Evolutionary conservation across 1,140 invertebrate genomes (phyloP).

Genomic region (Sipha flava): DNA sequence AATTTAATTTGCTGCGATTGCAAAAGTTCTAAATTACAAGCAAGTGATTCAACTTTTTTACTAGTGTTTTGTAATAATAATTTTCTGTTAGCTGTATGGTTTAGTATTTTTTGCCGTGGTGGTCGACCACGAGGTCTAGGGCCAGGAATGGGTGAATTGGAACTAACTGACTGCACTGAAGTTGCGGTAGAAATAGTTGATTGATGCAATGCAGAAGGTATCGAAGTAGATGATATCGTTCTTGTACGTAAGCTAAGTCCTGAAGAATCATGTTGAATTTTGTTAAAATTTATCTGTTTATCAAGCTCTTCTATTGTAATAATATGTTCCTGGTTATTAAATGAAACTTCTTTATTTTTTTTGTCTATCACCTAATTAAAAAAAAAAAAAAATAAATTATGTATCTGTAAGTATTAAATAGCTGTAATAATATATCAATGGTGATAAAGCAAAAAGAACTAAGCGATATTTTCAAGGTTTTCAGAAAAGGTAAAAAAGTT

Average conservation of each 20-base stretch:
- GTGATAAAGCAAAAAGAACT: too few relatives aligned
- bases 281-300: background rate
- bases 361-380: background rate
- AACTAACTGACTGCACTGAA: background rate
- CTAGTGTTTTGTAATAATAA: background rate
- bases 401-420: too few relatives aligned
- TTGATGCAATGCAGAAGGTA: background rate
- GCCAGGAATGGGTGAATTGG: background rate
- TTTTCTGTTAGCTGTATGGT: background rate
- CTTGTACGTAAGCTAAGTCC: background rate
- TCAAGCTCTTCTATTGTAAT: background rate
- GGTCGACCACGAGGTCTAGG: background rate
- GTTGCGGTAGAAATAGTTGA: background rate
- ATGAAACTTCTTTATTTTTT: background rate
- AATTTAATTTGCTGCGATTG: background rate
- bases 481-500: too few relatives aligned
- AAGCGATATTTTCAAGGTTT: too few relatives aligned
- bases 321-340: background rate
- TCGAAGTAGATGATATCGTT: background rate
- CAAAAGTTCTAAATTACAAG: background rate
- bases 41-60: background rate
- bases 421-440: too few relatives aligned
- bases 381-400: background rate
- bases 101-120: background rate
- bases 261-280: background rate